Percentiles rank a stretch among this genome's conserved stretches.
Evolutionary conservation across 2,888 invertebrate species (phyloP).

Genomic region (Melanotus villosus): DNA sequence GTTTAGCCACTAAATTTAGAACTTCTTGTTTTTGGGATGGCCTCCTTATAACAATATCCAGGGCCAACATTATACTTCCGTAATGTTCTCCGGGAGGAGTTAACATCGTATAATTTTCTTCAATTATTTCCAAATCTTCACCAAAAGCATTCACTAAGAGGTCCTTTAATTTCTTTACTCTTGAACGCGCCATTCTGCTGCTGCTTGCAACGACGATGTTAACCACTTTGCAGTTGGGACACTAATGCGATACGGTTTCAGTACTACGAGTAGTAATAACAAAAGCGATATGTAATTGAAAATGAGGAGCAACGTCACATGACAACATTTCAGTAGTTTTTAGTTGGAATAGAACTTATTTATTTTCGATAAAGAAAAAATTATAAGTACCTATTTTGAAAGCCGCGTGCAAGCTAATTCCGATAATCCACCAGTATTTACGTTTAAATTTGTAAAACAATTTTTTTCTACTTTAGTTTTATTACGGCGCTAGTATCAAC

Average conservation of each 20-base stretch:
- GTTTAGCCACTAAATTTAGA: slow-evolving; percentile 72
- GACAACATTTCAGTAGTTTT: slow-evolving; percentile 10
- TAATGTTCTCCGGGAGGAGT: slow-evolving; percentile 76
- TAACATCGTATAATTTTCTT: slow-evolving; percentile 66
- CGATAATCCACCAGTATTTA: no score
- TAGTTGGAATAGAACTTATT: slow-evolving; percentile 1
- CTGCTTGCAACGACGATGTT: neutral
- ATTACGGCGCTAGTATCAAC: no score
- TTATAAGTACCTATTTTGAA: no score
- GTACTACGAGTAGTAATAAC: slow-evolving; percentile 16
- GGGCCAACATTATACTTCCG: slow-evolving; percentile 73
- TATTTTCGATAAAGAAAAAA: neutral
- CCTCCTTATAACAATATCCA: slow-evolving; percentile 62
- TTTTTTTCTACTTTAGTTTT: no score
- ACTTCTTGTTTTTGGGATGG: slow-evolving; percentile 58
- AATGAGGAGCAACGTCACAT: slow-evolving; percentile 9
- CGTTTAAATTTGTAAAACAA: no score
- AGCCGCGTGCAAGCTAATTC: no score
- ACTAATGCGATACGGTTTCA: slow-evolving; percentile 28
- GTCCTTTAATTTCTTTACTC: slow-evolving; percentile 60
- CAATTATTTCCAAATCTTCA: slow-evolving; percentile 61
- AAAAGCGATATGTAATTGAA: slow-evolving; percentile 24
- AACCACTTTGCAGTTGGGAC: slow-evolving; percentile 18
- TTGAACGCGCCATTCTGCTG: slow-evolving; percentile 57
- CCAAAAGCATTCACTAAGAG: slow-evolving; percentile 58